Evolutionary conservation across 2,113 vertebrate species (phyloP).

Genomic region (Trichechus manatus): DNA sequence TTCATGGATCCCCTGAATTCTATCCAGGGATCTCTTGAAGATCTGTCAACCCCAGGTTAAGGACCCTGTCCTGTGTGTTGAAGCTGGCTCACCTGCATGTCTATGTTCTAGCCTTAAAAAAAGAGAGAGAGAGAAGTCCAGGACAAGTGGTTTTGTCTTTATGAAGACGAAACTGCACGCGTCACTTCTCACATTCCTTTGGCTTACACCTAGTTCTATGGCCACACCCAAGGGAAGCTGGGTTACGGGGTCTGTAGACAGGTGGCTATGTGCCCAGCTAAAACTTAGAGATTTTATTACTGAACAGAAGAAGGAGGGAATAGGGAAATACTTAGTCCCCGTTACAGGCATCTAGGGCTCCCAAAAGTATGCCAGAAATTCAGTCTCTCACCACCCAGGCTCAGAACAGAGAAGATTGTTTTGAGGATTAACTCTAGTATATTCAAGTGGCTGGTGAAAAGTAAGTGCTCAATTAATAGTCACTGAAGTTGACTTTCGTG

Average conservation of each 20-base stretch:
- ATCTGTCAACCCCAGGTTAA: not conserved
- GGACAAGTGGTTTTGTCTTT: not conserved
- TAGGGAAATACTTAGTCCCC: not conserved
- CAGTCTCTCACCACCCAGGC: slow-evolving; percentile 46
- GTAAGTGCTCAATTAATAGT: slow-evolving; percentile 47
- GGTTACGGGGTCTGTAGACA: not conserved
- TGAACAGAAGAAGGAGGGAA: slow-evolving; percentile 6
- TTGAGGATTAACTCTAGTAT: slow-evolving; percentile 17
- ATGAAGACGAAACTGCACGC: not conserved
- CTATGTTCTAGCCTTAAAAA: not conserved
- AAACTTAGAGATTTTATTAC: slow-evolving; percentile 29
- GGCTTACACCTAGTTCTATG: not conserved
- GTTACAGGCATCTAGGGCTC: not conserved
- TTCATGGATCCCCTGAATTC: not conserved
- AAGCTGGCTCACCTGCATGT: not conserved
- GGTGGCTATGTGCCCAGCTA: not conserved
- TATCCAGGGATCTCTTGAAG: not conserved
- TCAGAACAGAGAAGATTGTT: slow-evolving; percentile 54
- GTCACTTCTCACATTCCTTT: not conserved
- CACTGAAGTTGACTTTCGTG: not conserved
- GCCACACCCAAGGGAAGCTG: not conserved
- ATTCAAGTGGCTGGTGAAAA: slow-evolving; percentile 47
- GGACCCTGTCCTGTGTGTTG: not conserved
- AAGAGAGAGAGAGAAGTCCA: not conserved
- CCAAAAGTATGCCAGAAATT: slow-evolving; percentile 57